Percentiles rank a stretch among this genome's conserved stretches.
Evolutionary conservation across 2,888 invertebrate species (phyloP).

Genomic region (Protonemura montana): DNA sequence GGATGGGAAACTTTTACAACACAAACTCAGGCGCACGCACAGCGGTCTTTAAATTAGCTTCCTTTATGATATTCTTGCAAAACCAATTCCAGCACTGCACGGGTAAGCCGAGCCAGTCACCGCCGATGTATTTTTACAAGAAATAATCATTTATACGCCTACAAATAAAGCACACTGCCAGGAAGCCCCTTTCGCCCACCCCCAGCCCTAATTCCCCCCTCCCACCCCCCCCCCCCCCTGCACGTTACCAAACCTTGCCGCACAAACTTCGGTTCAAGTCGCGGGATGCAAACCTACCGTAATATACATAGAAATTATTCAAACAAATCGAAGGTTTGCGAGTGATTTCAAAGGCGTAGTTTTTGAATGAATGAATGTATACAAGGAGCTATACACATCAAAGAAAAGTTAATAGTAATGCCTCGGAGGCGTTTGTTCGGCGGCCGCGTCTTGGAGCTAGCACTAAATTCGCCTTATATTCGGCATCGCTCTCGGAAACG

Average conservation of each 20-base stretch:
- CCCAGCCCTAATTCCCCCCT: neutral
- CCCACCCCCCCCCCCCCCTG: neutral
- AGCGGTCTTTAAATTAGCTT: slow-evolving; percentile 32
- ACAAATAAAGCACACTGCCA: slow-evolving; percentile 42
- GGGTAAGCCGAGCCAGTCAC: neutral
- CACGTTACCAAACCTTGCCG: neutral
- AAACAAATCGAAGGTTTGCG: slow-evolving; percentile 48
- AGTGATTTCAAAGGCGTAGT: slow-evolving; percentile 47
- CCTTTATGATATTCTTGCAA: slow-evolving; percentile 39
- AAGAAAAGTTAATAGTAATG: slow-evolving; percentile 63
- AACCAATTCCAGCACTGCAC: slow-evolving; percentile 36
- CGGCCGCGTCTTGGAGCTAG: slow-evolving; percentile 36
- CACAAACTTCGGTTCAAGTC: slow-evolving; percentile 31
- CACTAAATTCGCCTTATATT: slow-evolving; percentile 21
- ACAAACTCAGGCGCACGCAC: neutral
- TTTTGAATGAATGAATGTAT: slow-evolving; percentile 37
- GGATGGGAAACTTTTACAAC: neutral
- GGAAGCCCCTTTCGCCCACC: neutral
- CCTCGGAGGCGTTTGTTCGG: slow-evolving; percentile 68
- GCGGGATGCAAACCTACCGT: slow-evolving; percentile 20
- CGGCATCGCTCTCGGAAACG: neutral
- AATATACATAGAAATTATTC: slow-evolving; percentile 46
- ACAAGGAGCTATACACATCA: slow-evolving; percentile 45
- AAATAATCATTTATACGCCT: slow-evolving; percentile 46
- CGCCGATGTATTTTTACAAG: slow-evolving; percentile 39